Percentiles rank a stretch among this genome's conserved stretches.
These are phyloP conservation scores for Plutella xylostella DNA, from an alignment of 2,888 invertebrate genomes.

Conservation along the genomic window DNA sequence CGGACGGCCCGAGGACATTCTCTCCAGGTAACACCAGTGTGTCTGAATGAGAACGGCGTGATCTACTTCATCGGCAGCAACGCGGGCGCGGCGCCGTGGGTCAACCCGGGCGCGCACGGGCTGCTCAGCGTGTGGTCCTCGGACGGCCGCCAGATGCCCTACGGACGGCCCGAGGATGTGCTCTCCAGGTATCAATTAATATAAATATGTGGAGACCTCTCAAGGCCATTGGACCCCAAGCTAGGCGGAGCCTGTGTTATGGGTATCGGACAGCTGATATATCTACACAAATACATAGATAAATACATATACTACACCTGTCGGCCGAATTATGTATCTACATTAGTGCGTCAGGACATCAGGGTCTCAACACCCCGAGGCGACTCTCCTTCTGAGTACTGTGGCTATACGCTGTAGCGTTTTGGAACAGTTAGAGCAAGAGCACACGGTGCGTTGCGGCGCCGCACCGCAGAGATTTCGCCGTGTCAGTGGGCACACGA, in stretches of 20 bases:
- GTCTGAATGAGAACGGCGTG: constrained; percentile 96
- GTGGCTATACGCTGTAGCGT: no score
- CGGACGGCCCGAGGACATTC: no score
- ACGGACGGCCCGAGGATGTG: constrained; percentile 95
- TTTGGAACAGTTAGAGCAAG: no score
- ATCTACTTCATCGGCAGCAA: constrained; percentile 97
- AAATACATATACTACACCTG: background rate
- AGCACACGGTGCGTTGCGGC: no score
- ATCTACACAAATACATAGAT: background rate
- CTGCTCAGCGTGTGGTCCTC: constrained; percentile 93
- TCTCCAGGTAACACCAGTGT: constrained; percentile 78
- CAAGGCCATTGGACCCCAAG: background rate
- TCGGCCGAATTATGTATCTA: background rate
- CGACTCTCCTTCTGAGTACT: no score
- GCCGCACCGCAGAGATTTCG: no score
- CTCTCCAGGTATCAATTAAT: constrained; percentile 67
- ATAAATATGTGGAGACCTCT: background rate
- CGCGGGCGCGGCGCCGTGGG: constrained; percentile 88
- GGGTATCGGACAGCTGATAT: background rate
- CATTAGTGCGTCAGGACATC: background rate
- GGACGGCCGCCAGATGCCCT: constrained; percentile 93
- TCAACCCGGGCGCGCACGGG: constrained; percentile 92
- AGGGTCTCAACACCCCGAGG: background rate
- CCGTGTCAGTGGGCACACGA: no score
- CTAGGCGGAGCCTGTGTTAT: no score